Base-by-base conservation (phyloP, 2,888 invertebrate species). In the Alloplasta piceator region DNA sequence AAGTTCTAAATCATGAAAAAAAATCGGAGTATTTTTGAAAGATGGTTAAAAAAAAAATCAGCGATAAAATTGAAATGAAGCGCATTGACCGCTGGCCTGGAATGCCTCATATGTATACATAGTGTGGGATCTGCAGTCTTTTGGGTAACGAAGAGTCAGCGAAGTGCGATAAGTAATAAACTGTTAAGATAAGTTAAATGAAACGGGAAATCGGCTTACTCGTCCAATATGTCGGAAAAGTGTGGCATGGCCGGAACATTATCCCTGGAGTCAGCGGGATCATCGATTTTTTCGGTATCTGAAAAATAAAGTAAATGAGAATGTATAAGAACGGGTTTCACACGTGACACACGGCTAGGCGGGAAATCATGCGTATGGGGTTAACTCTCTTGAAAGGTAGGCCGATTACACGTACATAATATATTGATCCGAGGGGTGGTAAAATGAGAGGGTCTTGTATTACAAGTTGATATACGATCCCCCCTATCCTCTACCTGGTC, bases 211-310 rank as follows among this genome's bases (percentile, higher is more conserved):
- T 58, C 4, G 67, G 48, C 86, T 86, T 80, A 87, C 87, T 85
- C 86, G 58, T 86, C 84, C 10, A 86, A 41, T n/a, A 86, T 73
- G 75, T 87, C 86, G 36, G 86, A 84, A 46, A 86, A 82, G 71
- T 87, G 85, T 16, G 84, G 85, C 67, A 78, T 76, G 14, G 79
- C 82, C 3, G 86, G 85, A 12, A 75, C 74, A 41, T 84, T 84
- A 71, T 81, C 82, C 26, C 74, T 83, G 14, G 78, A 72, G 52
- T 86, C 86, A 7, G 77, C 63, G 1, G 76, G 61, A 16, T 85
- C 81, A 63, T 83, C 85, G 12, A 76, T 63, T 43, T 82, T 82
- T 5, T 80, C 83, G 1, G 80, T 77, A 71, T 83, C 87, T 87
- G 84, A 43, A 80, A 76, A 64, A 26, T 6, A 67, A 60, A 64